Percentiles rank a stretch among this genome's conserved stretches.
phyloP scores from a whole-genome alignment of 2,113 vertebrate species.

The Petromus typicus region DNA sequence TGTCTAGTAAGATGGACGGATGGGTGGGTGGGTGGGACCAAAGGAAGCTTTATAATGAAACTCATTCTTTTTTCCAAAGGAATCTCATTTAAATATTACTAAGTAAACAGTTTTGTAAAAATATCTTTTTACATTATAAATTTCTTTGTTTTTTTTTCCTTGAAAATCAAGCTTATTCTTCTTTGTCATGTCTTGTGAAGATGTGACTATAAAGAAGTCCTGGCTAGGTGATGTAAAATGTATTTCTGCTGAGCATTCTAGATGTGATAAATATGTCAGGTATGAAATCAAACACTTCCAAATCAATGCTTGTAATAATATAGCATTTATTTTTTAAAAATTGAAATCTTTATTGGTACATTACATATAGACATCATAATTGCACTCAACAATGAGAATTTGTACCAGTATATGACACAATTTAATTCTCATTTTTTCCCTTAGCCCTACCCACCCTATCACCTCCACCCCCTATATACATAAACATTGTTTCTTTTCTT shows the following conservation, averaged over 20 bases:
- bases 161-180: neutral
- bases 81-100: neutral
- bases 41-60: neutral
- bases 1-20: neutral
- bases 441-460: too few relatives aligned
- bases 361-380: too few relatives aligned
- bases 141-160: too few relatives aligned
- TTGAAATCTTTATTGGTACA: too few relatives aligned
- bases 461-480: too few relatives aligned
- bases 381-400: too few relatives aligned
- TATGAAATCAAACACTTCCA: constrained; percentile 22
- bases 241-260: constrained; percentile 1
- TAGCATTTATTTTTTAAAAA: too few relatives aligned
- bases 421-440: too few relatives aligned
- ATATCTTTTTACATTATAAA: neutral
- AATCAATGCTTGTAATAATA: neutral
- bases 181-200: neutral
- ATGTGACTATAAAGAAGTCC: neutral
- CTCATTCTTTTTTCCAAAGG: neutral
- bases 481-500: too few relatives aligned
- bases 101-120: neutral
- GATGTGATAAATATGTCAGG: neutral
- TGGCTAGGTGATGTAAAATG: neutral
- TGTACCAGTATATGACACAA: too few relatives aligned
- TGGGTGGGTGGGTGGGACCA: neutral